phyloP scores from a whole-genome alignment of 2,113 vertebrate species.

The Anolis sagrei region DNA sequence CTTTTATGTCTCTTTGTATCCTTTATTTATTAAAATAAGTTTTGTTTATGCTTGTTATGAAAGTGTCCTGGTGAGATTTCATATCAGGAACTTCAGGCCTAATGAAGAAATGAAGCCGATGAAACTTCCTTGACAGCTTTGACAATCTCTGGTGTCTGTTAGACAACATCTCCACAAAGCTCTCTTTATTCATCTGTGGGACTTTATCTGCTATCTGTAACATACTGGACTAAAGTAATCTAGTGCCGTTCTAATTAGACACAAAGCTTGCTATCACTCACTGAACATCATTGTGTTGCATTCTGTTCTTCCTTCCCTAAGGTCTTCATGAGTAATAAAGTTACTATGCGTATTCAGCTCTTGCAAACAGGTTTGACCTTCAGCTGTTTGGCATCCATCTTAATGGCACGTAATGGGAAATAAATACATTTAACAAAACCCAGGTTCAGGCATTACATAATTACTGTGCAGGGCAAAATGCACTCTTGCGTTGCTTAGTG shows the following conservation, averaged over 20 bases:
- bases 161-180: background rate
- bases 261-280: background rate
- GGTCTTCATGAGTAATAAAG: background rate
- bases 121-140: too few relatives aligned
- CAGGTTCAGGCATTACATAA: slow-evolving; percentile 42
- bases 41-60: too few relatives aligned
- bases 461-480: slow-evolving; percentile 43
- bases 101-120: background rate
- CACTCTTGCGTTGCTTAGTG: slow-evolving; percentile 51
- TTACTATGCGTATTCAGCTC: background rate
- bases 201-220: background rate
- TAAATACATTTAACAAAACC: slow-evolving; percentile 10
- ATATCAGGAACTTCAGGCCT: background rate
- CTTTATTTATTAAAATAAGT: background rate
- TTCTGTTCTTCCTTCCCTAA: background rate
- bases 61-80: background rate
- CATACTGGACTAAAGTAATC: background rate
- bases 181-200: background rate
- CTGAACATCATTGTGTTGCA: background rate
- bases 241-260: background rate
- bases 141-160: background rate
- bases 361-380: slow-evolving; percentile 34
- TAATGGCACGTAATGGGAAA: slow-evolving; percentile 19
- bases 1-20: background rate
- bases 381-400: slow-evolving; percentile 2